Evolutionary conservation across 2,888 invertebrate species (phyloP).

Genomic region (Mesochorus sp.): DNA sequence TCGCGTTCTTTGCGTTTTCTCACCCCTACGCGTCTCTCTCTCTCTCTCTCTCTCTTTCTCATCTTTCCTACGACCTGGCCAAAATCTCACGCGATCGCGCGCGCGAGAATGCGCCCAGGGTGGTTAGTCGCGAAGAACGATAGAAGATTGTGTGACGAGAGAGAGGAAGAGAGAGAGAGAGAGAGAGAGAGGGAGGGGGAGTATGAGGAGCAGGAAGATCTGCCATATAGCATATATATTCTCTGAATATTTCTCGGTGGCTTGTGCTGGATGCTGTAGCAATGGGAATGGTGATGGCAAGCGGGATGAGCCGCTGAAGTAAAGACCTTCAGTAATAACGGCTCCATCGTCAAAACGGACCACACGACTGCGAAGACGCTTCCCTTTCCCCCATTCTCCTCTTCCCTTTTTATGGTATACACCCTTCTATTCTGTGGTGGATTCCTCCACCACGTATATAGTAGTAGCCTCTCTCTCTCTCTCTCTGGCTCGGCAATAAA

Average conservation of each 20-base stretch:
- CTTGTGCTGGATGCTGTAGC: conserved; percentile 19
- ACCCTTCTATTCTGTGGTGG: neutral
- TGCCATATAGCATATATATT: conserved; percentile 10
- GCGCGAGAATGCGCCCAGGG: conserved; percentile 36
- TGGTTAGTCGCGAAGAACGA: neutral
- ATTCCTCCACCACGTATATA: neutral
- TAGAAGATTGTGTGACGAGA: neutral
- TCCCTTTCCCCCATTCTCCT: too few relatives aligned
- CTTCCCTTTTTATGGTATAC: conserved; percentile 57
- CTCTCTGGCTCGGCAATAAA: conserved; percentile 48
- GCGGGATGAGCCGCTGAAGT: conserved; percentile 37
- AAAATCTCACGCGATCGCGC: conserved; percentile 57
- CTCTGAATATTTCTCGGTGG: conserved; percentile 42
- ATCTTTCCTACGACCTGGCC: conserved; percentile 51
- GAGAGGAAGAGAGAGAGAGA: neutral
- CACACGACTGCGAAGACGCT: conserved; percentile 30
- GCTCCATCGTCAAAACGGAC: conserved; percentile 57
- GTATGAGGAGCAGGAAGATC: too few relatives aligned
- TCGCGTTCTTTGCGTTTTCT: conserved; percentile 44
- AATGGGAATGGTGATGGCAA: conserved; percentile 8
- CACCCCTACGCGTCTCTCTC: conserved; percentile 1
- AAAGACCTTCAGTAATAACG: conserved; percentile 48
- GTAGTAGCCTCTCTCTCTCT: neutral
- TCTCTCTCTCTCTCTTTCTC: too few relatives aligned
- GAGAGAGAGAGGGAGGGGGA: neutral